phyloP scores from a whole-genome alignment of 1,140 invertebrate genomes.

The Laupala kohalensis region DNA sequence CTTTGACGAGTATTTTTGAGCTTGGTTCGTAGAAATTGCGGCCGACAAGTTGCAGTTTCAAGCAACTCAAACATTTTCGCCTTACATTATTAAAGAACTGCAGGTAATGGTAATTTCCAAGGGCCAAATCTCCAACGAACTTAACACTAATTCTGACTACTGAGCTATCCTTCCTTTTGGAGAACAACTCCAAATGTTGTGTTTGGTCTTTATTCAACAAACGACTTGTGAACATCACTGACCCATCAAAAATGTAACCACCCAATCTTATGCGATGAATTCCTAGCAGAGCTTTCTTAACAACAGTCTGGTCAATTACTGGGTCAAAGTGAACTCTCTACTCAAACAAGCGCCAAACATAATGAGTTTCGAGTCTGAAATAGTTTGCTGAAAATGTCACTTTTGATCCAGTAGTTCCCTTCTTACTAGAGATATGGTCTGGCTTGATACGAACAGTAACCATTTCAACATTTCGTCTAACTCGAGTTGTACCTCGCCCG shows the following conservation, averaged over 20 bases:
- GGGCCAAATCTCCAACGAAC: constrained; percentile 34
- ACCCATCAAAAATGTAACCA: constrained; percentile 43
- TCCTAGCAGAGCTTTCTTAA: constrained; percentile 44
- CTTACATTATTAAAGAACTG: constrained; percentile 66
- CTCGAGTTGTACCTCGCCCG: neutral
- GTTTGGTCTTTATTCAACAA: constrained; percentile 12
- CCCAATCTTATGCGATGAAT: constrained; percentile 38
- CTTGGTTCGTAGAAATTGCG: constrained; percentile 64
- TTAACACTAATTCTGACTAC: constrained; percentile 33
- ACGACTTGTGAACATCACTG: constrained; percentile 27
- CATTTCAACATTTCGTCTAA: neutral
- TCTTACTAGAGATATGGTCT: neutral
- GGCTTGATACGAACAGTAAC: neutral
- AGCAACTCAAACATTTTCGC: constrained; percentile 45
- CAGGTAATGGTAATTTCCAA: constrained; percentile 42
- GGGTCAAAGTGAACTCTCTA: constrained; percentile 70
- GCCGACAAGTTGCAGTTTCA: constrained; percentile 54
- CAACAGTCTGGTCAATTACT: constrained; percentile 47
- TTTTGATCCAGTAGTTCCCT: neutral
- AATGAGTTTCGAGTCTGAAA: constrained; percentile 47
- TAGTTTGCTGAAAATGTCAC: constrained; percentile 45
- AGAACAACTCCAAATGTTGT: constrained; percentile 34
- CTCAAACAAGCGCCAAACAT: constrained; percentile 64
- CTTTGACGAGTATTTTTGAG: constrained; percentile 32
- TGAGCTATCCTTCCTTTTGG: constrained; percentile 25